Base-by-base conservation (phyloP, 2,888 invertebrate species). In the Netelia inedita region DNA sequence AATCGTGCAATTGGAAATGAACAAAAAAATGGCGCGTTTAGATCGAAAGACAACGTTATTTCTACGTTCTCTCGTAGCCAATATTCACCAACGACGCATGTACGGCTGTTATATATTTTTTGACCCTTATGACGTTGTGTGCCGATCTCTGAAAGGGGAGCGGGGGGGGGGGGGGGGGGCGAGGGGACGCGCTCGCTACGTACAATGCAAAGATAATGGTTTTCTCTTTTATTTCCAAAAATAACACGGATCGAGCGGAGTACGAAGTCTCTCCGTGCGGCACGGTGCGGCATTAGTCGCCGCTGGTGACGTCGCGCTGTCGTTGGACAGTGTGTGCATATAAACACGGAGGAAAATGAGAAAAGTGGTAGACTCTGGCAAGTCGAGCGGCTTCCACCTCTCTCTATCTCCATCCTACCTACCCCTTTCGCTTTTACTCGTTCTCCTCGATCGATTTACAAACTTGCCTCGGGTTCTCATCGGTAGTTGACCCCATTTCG, bases 401-500 rank as follows among this genome's bases (percentile, higher is more conserved):
- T 65, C 28, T 65, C 63, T 14, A 21, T 72, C 23, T 28, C 28
- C 5, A 59, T 61, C 61, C 23, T 53, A 46, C 61, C 23, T 53
- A 46, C 53, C 35, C 50, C 55, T 57, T 59, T 41, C 41, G 35
- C 68, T 82, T 78, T 57, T 50, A 35, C 46, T 57, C 65, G 43
- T 63, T 68, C 71, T 59, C 71, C 76, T 66, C 66, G 59, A 83
- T 83, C 83, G 83, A 83, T 83, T 76, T 76, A 80, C 59, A 76
- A 83, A 72, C 65, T 75, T 80, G 80, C 80, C 75, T 68, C 80
- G 72, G 66, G 66, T 83, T 57, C 76, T 66, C 65, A n/a, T 72
- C 59, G 83, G 71, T 83, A 76, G 83, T 83, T 80, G 83, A 83
- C 83, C 83, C 59, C 80, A 76, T 80, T 83, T 80, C 28, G 76